Conservation (phyloP, 2,888 invertebrate species). For the Leptodirus hochenwartii region DNA sequence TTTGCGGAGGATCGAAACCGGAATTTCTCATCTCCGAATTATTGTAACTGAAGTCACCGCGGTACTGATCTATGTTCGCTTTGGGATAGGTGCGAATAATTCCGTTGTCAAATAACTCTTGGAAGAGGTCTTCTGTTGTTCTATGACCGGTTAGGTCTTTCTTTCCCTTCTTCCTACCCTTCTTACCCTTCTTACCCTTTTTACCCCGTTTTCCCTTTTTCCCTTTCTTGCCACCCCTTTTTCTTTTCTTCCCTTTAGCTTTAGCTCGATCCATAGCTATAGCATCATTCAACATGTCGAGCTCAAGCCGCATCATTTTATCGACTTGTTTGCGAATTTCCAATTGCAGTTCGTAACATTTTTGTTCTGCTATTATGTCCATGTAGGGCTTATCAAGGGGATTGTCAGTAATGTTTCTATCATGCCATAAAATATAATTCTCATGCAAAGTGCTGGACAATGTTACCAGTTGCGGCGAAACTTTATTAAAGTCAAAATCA, state of each 20-base stretch:
- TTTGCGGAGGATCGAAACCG: constrained; percentile 29
- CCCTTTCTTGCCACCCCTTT: constrained; percentile 15
- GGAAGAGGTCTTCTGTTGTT: constrained; percentile 45
- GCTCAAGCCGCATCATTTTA: constrained; percentile 37
- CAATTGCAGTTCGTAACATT: constrained; percentile 42
- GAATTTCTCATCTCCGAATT: constrained; percentile 32
- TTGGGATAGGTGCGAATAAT: constrained; percentile 47
- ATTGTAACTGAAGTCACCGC: constrained; percentile 49
- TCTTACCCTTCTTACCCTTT: constrained; percentile 18
- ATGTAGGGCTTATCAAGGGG: constrained; percentile 40
- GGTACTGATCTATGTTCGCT: constrained; percentile 39
- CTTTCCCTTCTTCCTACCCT: constrained; percentile 27
- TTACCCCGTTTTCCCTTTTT: constrained; percentile 20
- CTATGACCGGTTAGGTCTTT: constrained; percentile 46
- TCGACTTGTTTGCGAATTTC: constrained; percentile 53
- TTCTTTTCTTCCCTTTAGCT: constrained; percentile 12
- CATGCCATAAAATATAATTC: constrained; percentile 31
- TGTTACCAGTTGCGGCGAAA: too few relatives aligned
- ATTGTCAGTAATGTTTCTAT: constrained; percentile 31
- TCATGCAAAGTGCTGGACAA: too few relatives aligned
- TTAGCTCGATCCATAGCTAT: constrained; percentile 25
- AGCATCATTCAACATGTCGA: constrained; percentile 33
- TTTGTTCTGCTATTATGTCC: constrained; percentile 44
- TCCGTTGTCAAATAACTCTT: constrained; percentile 48
- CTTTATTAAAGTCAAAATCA: too few relatives aligned